Evolutionary conservation across 2,888 invertebrate species (phyloP), one percentile per base, ranked within the genome.

Genomic region (Pachycephus smyrnensis): DNA sequence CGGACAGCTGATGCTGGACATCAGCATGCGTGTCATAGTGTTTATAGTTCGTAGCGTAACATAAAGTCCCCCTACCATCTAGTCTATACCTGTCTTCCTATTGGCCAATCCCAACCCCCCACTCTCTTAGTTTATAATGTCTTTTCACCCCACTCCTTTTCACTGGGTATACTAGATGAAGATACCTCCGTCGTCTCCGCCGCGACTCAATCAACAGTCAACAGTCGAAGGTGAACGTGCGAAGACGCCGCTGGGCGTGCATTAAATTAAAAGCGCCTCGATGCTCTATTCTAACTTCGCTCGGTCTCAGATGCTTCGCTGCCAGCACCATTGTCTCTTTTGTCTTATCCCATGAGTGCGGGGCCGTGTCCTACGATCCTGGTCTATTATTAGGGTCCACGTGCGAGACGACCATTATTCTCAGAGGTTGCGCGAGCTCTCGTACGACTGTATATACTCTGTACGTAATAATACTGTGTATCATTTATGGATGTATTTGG

Each of bases 311-410:
- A 55, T 55, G 55, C 55, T 23, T 55, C 55, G 55, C 55, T 55
- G 55, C 55, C 55, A 55, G 15, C 55, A 55, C 55, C 23, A 55
- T 55, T 55, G 55, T 55, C 55, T 23, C 55, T 55, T 55, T 55
- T 55, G 55, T 55, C 55, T 55, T 55, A 23, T 55, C 55, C 55
- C 23, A 55, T 0, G 23, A 23, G 55, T 55, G 55, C 55, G 9
- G 23, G 55, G 1, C 23, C 55, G 55, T 31, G 71, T 33, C 32
- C 31, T 31, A 31, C 71, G 33, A 31, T 31, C 31, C 30, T 30
- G 69, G 30, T 32, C 75, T 82, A 79, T 81, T 82, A 80, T 82
- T 82, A 82, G 77, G 73, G 71, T 55, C 79, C 80, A 80, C 80
- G 82, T 80, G 82, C 80, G 71, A 31, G 32, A 31, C 71, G 11